Evolutionary conservation across 2,797 vertebrate species (phyloP).

Genomic region (Pantherophis alleghaniensis): DNA sequence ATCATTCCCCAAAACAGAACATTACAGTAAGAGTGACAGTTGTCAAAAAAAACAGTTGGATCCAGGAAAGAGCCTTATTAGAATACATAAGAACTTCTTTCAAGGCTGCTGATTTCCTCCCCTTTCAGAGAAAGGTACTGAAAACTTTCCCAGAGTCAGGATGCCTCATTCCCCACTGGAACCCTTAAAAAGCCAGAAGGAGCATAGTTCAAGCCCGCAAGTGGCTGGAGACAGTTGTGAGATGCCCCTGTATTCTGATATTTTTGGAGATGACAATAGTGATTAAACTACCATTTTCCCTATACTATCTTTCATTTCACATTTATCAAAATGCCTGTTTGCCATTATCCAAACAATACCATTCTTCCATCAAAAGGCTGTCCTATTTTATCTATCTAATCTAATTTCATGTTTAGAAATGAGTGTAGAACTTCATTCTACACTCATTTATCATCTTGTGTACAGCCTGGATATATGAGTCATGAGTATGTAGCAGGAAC

Average conservation of each 20-base stretch:
- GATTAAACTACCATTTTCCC: not conserved
- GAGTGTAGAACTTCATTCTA: not conserved
- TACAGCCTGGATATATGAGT: slow-evolving; percentile 32
- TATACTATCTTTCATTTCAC: not conserved
- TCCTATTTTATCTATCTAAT: slow-evolving; percentile 1
- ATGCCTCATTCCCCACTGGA: not conserved
- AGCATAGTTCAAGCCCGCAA: not conserved
- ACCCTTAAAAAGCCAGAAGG: not conserved
- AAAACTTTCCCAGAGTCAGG: not conserved
- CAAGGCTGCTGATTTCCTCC: not conserved
- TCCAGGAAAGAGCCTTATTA: not conserved
- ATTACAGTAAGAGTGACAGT: not conserved
- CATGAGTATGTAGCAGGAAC: slow-evolving; percentile 27
- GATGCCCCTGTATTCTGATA: not conserved
- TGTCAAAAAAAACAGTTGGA: not conserved
- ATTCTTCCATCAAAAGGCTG: slow-evolving; percentile 8
- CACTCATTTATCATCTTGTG: slow-evolving; percentile 20
- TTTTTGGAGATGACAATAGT: not conserved
- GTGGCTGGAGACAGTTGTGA: not conserved
- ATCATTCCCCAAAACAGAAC: not conserved
- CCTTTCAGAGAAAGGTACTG: not conserved
- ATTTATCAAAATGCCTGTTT: slow-evolving; percentile 12
- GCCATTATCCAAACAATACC: slow-evolving; percentile 24
- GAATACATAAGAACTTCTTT: not conserved
- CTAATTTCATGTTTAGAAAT: slow-evolving; percentile 28